These are phyloP conservation scores for Nasonovia ribisnigri DNA, from an alignment of 2,888 invertebrate species.

Conservation along the genomic window DNA sequence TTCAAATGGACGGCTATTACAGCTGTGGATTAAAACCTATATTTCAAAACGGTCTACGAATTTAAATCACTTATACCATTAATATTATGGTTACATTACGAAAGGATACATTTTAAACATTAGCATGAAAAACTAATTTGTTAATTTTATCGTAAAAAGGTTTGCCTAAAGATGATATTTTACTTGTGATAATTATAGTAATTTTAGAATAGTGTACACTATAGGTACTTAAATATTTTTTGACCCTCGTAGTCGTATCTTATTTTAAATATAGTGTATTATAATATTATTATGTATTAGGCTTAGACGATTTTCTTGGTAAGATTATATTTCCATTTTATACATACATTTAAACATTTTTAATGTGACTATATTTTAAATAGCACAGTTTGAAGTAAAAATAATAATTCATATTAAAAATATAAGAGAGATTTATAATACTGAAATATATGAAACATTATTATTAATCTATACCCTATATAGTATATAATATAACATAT, in stretches of 20 bases:
- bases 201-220: background rate
- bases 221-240: background rate
- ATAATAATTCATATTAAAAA: slow-evolving; percentile 15
- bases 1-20: background rate
- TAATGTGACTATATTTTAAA: slow-evolving; percentile 1
- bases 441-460: slow-evolving; percentile 57
- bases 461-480: slow-evolving; percentile 45
- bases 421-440: slow-evolving; percentile 55
- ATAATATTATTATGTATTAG: background rate
- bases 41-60: background rate
- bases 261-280: background rate
- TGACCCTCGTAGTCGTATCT: background rate
- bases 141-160: background rate
- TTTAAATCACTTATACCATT: background rate
- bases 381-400: slow-evolving; percentile 9
- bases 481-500: slow-evolving; percentile 4
- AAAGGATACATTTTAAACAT: slow-evolving; percentile 29
- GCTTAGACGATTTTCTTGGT: background rate
- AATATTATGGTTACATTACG: background rate
- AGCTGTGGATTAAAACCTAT: background rate
- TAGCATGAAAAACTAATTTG: slow-evolving; percentile 20
- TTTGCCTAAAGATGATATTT: slow-evolving; percentile 28
- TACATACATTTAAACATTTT: background rate
- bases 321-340: background rate
- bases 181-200: background rate